Evolutionary conservation across 2,113 vertebrate species (phyloP).

Genomic region (Chlamydotis undulata): DNA sequence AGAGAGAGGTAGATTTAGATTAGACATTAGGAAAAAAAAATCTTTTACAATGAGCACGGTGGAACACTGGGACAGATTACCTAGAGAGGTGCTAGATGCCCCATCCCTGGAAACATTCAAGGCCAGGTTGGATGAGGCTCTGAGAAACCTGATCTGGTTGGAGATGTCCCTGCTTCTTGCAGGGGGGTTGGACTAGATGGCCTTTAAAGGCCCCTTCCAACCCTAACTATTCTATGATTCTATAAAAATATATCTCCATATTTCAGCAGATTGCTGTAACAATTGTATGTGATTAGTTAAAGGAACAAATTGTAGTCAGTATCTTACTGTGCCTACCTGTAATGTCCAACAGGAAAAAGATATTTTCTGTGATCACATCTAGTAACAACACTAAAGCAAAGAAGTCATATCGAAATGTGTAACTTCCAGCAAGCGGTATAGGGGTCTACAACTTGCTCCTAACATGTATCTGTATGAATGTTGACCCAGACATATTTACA

Average conservation of each 20-base stretch:
- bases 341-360: background rate
- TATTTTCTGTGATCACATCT: background rate
- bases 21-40: too few species aligned
- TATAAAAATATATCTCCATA: background rate
- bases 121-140: too few species aligned
- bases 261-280: background rate
- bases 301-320: background rate
- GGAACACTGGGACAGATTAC: too few species aligned
- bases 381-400: background rate
- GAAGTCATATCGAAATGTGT: background rate
- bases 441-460: fast-evolving
- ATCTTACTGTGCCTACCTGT: background rate
- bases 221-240: too few species aligned
- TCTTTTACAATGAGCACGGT: too few species aligned
- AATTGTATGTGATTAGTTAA: background rate
- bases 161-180: too few species aligned
- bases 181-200: too few species aligned
- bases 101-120: too few species aligned
- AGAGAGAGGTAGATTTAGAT: too few species aligned
- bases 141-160: too few species aligned
- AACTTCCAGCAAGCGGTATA: background rate
- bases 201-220: too few species aligned
- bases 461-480: background rate
- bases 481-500: background rate
- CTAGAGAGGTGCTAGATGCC: too few species aligned